Base-by-base conservation (phyloP, 37 sponge, comb jelly and placozoan species). In the Halichondria panicea region DNA sequence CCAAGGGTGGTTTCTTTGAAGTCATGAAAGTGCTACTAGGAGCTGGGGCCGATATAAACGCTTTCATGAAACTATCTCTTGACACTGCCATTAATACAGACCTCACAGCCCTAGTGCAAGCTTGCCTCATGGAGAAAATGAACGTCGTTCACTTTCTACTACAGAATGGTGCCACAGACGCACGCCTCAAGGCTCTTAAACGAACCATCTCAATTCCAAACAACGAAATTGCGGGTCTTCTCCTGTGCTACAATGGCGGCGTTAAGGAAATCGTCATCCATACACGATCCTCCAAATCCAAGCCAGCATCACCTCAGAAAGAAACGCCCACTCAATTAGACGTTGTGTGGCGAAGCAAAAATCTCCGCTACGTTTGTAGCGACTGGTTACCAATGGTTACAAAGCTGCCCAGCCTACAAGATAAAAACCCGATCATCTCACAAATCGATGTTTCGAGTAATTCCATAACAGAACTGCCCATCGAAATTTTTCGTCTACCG, bases 41-140 rank as follows among this genome's bases (percentile, higher is more conserved):
- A 19, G 83, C 84, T 30, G 94, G 90, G 9, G 94, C 89, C 27
- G 87, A 94, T 43, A 79, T 94, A 71, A 94, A 94, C 63, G 81
- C 88, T 13, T 52, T 54, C 54, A 85, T 85, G 64, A 55, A 64
- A n/a, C 89, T 86, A 0, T 59, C 56, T 0, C 77, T 87, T 0
- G 75, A 83, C 42, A 30, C 42, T 18, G 48, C 33, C 0, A 44
- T 67, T 34, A 79, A 87, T 55, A 61, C 77, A 30, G 90, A 86
- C 46, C 48, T 86, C 46, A 94, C 89, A 37, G 83, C 87, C 2
- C 77, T 94, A 68, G 88, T 91, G 0, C 77, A 80, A 30, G 94
- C 94, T 33, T 80, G 75, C 19, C 43, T 82, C 44, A 68, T 56
- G 70, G 63, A 77, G 37, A 43, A 80, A 21, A 11, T 40, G 33